Evolutionary conservation across 2,113 vertebrate species (phyloP).

Genomic region (Catagonus wagneri): DNA sequence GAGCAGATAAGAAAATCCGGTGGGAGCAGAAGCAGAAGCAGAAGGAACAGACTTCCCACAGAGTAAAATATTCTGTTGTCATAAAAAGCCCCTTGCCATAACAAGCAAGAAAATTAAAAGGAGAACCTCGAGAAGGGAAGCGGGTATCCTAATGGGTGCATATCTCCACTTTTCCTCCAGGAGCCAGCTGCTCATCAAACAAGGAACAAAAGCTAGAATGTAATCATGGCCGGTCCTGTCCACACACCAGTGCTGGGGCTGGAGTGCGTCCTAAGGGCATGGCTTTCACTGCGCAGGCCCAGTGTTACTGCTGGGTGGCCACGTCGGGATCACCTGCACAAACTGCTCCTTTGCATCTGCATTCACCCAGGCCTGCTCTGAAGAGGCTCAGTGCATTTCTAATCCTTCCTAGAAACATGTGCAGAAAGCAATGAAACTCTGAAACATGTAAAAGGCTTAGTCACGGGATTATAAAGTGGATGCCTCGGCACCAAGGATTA

Average conservation of each 20-base stretch:
- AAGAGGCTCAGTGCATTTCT: not conserved
- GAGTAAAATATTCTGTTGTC: slow-evolving; percentile 60
- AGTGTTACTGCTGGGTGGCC: fast-evolving
- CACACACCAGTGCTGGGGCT: fast-evolving
- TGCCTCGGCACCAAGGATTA: not conserved
- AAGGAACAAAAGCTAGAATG: not conserved
- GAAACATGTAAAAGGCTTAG: slow-evolving; percentile 38
- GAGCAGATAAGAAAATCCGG: slow-evolving; percentile 73
- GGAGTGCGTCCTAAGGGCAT: fast-evolving
- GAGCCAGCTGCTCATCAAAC: slow-evolving; percentile 43
- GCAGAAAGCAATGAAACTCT: not conserved
- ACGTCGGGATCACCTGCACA: too few relatives aligned
- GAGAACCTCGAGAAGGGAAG: slow-evolving; percentile 25
- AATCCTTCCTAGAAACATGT: not conserved
- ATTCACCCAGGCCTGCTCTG: not conserved
- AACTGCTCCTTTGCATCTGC: not conserved
- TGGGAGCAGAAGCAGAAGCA: slow-evolving; percentile 63
- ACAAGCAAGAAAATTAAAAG: slow-evolving; percentile 60
- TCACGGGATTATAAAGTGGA: not conserved
- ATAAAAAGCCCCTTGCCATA: slow-evolving; percentile 28
- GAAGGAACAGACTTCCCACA: slow-evolving; percentile 62
- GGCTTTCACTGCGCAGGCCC: fast-evolving
- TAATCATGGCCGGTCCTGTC: not conserved
- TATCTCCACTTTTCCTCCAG: slow-evolving; percentile 15
- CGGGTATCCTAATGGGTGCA: not conserved